Conservation (phyloP, 2,797 vertebrate genomes). For the Calcarius lapponicus region DNA sequence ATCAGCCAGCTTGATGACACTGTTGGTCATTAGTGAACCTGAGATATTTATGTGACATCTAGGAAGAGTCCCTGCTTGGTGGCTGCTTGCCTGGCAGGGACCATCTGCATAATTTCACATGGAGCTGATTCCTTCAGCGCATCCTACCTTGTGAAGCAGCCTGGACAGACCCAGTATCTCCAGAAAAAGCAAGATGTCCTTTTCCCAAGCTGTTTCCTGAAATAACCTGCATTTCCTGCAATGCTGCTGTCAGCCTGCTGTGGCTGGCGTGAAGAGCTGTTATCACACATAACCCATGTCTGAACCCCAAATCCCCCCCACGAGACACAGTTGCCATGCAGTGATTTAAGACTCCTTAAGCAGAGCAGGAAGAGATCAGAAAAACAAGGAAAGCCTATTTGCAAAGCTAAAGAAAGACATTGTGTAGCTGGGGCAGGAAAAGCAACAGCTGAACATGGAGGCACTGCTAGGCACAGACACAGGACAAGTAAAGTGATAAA, state of each 20-base stretch:
- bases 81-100: neutral
- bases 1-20: neutral
- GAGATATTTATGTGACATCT: neutral
- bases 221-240: neutral
- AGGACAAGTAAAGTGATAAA: neutral
- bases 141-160: neutral
- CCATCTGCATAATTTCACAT: accelerated
- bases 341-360: neutral
- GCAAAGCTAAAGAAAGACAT: neutral
- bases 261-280: neutral
- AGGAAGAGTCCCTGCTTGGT: neutral
- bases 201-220: neutral
- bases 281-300: accelerated
- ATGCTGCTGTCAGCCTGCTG: neutral
- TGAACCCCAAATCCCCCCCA: neutral
- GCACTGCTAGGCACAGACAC: neutral
- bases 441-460: neutral
- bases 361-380: neutral
- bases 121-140: neutral
- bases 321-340: accelerated
- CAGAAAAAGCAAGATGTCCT: neutral
- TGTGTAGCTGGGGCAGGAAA: accelerated
- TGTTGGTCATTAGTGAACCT: accelerated
- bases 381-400: neutral
- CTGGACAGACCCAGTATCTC: accelerated